Conservation (phyloP, 2,797 vertebrate species). For the Silurus lanzhouensis region DNA sequence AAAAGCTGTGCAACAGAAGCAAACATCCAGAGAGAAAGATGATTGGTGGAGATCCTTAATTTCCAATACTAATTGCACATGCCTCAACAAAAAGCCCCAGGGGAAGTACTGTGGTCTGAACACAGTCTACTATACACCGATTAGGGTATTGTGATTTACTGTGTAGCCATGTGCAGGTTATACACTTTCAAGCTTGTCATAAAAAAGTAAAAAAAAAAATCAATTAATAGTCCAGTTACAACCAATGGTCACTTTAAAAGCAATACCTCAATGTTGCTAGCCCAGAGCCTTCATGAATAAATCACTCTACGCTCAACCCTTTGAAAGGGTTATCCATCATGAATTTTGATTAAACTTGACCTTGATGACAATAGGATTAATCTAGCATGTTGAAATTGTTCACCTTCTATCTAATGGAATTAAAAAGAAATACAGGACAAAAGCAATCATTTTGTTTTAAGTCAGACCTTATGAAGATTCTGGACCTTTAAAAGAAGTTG, state of each 20-base stretch:
- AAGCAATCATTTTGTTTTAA: too few species aligned
- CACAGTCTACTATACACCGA: neutral
- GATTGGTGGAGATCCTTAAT: neutral
- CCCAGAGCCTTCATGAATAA: neutral
- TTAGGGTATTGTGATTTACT: neutral
- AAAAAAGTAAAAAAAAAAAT: too few species aligned
- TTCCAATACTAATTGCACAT: neutral
- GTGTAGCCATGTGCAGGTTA: neutral
- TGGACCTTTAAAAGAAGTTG: too few species aligned
- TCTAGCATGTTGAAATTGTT: too few species aligned
- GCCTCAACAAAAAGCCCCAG: neutral
- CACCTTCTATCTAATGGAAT: too few species aligned
- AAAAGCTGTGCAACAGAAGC: neutral
- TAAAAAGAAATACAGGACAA: too few species aligned
- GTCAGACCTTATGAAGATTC: too few species aligned
- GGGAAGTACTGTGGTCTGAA: neutral
- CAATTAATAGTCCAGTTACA: neutral
- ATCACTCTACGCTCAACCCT: neutral
- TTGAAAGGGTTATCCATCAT: neutral
- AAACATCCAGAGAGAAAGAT: neutral
- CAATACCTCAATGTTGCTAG: neutral
- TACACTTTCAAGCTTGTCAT: neutral
- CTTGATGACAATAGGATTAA: too few species aligned
- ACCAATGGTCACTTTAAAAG: neutral
- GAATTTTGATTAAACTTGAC: neutral